These are phyloP conservation scores for Protosalanx chinensis DNA, from an alignment of 2,797 vertebrate species.

Conservation along the genomic window DNA sequence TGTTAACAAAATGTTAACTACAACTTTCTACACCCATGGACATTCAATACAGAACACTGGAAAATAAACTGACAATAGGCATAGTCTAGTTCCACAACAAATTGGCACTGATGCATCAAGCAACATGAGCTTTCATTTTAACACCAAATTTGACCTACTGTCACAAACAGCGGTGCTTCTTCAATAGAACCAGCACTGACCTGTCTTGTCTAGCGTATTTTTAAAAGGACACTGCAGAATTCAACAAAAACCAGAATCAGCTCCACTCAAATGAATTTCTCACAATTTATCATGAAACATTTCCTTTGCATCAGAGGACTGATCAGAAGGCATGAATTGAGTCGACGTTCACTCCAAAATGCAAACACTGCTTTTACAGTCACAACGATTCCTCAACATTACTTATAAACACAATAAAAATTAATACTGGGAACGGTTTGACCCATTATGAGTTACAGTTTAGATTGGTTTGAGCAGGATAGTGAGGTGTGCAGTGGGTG, in stretches of 20 bases:
- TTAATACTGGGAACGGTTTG: conserved; percentile 44
- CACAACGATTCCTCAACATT: conserved; percentile 33
- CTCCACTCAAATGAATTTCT: conserved; percentile 22
- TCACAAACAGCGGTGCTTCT: not conserved
- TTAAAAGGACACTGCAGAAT: not conserved
- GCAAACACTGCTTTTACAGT: conserved; percentile 39
- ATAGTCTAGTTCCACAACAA: not conserved
- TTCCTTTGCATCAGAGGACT: conserved; percentile 17
- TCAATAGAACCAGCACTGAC: not conserved
- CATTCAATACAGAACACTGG: not conserved
- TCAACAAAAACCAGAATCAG: not conserved
- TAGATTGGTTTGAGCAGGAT: conserved; percentile 26
- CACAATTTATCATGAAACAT: conserved; percentile 29
- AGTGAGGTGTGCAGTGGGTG: conserved; percentile 18
- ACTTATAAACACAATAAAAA: conserved; percentile 34
- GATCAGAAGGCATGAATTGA: conserved; percentile 28
- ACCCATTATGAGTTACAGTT: conserved; percentile 20
- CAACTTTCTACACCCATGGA: not conserved
- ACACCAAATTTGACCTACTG: not conserved
- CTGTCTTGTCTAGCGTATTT: not conserved
- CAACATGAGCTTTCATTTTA: not conserved
- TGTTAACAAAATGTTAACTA: not conserved
- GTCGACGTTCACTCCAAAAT: conserved; percentile 32
- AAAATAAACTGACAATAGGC: not conserved
- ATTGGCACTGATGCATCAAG: conserved; percentile 2